phyloP scores from a whole-genome alignment of 2,888 invertebrate genomes.

The Electrophaes corylata region DNA sequence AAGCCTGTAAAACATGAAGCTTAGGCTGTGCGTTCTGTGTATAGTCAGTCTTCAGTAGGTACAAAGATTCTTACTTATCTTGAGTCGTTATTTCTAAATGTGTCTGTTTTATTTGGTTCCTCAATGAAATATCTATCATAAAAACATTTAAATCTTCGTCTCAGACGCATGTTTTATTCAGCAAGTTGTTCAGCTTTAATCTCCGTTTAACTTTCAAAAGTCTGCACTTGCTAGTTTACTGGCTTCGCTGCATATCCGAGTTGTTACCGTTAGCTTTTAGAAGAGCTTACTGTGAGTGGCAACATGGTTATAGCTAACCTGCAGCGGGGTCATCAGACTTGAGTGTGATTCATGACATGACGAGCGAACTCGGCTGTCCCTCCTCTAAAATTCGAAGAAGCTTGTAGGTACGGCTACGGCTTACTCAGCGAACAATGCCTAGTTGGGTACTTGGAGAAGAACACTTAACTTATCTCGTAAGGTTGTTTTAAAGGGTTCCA shows the following conservation, averaged over 20 bases:
- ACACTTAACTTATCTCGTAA: neutral
- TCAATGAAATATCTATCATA: neutral
- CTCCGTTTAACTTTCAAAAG: constrained; percentile 43
- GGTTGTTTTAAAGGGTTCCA: neutral
- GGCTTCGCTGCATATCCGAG: constrained; percentile 10
- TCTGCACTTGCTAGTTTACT: constrained; percentile 23
- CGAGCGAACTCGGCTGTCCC: constrained; percentile 40
- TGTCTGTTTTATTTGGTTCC: neutral
- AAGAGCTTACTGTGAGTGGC: constrained; percentile 55
- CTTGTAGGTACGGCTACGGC: constrained; percentile 3
- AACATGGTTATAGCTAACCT: constrained; percentile 50
- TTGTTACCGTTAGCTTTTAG: constrained; percentile 64
- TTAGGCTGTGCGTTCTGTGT: no score
- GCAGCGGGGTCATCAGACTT: constrained; percentile 70
- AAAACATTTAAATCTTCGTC: constrained; percentile 43
- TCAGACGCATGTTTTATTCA: constrained; percentile 40
- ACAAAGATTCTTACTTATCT: no score
- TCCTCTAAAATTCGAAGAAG: constrained; percentile 38
- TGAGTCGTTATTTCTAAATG: neutral
- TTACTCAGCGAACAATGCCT: constrained; percentile 15
- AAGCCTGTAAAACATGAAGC: no score
- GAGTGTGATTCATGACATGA: constrained; percentile 60
- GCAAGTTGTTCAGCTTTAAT: constrained; percentile 27
- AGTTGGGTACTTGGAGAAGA: neutral
- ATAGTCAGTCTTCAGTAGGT: no score